Evolutionary conservation across 2,888 invertebrate species (phyloP).

Genomic region (Psylliodes chrysocephalus): DNA sequence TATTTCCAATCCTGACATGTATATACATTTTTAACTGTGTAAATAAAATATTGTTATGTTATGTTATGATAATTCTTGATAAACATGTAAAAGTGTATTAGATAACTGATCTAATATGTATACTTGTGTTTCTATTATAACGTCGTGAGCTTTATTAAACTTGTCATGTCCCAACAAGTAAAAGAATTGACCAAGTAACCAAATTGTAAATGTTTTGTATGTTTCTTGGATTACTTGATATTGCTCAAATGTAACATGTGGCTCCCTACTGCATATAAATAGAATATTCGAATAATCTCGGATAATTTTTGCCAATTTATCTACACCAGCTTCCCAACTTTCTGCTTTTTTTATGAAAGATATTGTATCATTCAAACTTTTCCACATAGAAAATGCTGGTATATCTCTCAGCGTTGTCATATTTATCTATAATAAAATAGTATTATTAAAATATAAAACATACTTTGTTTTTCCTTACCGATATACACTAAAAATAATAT

Average conservation of each 20-base stretch:
- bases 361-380: slow-evolving; percentile 71
- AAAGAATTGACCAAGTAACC: slow-evolving; percentile 76
- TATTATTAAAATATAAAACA: neutral
- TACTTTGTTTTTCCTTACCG: neutral
- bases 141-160: slow-evolving; percentile 66
- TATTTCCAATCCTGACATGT: no score
- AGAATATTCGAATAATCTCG: slow-evolving; percentile 69
- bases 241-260: slow-evolving; percentile 64
- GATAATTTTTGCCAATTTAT: slow-evolving; percentile 70
- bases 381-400: slow-evolving; percentile 67
- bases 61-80: slow-evolving; percentile 64
- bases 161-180: slow-evolving; percentile 70
- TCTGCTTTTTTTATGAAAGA: slow-evolving; percentile 66
- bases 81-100: slow-evolving; percentile 66
- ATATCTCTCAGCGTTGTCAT: slow-evolving; percentile 46
- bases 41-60: slow-evolving; percentile 66
- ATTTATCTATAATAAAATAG: neutral
- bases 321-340: slow-evolving; percentile 68
- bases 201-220: slow-evolving; percentile 70
- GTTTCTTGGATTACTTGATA: slow-evolving; percentile 61
- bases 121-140: slow-evolving; percentile 69
- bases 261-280: slow-evolving; percentile 66
- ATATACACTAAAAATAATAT: no score
- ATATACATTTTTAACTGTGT: no score
- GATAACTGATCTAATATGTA: slow-evolving; percentile 68